Conservation (phyloP, 2,888 invertebrate genomes). For the Xiphydria camelus region DNA sequence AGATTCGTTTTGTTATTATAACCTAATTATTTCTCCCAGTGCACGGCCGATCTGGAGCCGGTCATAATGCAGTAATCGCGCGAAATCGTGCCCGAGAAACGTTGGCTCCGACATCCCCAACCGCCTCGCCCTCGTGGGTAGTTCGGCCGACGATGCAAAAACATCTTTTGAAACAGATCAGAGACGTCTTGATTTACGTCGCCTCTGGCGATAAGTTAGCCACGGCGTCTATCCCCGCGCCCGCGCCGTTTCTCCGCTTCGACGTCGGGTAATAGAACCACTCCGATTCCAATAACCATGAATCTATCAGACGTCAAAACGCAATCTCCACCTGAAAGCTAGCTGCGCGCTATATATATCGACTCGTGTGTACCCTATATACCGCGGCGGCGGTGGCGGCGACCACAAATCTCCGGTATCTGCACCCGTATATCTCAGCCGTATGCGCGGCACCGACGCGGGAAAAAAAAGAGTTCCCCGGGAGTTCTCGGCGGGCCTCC, state of each 20-base stretch:
- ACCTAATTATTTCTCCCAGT: too few species aligned
- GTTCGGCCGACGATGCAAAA: slow-evolving; percentile 29
- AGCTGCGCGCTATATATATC: slow-evolving; percentile 33
- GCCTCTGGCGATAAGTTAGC: slow-evolving; percentile 43
- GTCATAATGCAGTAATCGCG: too few species aligned
- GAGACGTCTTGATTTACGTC: slow-evolving; percentile 42
- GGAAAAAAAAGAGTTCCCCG: slow-evolving; percentile 35
- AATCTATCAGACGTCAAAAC: slow-evolving; percentile 78
- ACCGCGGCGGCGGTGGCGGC: slow-evolving; percentile 51
- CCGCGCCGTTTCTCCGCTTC: slow-evolving; percentile 28
- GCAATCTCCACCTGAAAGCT: slow-evolving; percentile 66
- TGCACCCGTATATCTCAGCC: slow-evolving; percentile 39
- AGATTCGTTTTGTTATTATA: too few species aligned
- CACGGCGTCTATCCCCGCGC: slow-evolving; percentile 7
- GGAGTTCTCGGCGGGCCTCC: too few species aligned
- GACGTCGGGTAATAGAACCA: slow-evolving; percentile 40
- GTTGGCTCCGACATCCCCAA: too few species aligned
- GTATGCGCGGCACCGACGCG: slow-evolving; percentile 33
- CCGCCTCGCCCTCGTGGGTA: too few species aligned
- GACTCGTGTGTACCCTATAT: neutral
- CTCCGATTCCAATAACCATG: slow-evolving; percentile 76
- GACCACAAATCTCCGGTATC: slow-evolving; percentile 50
- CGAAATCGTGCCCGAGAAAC: too few species aligned
- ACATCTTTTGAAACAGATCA: slow-evolving; percentile 32
- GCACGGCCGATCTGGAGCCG: too few species aligned